These are phyloP conservation scores for Cyrtonyx montezumae DNA, from an alignment of 2,113 vertebrate species.

Conservation along the genomic window DNA sequence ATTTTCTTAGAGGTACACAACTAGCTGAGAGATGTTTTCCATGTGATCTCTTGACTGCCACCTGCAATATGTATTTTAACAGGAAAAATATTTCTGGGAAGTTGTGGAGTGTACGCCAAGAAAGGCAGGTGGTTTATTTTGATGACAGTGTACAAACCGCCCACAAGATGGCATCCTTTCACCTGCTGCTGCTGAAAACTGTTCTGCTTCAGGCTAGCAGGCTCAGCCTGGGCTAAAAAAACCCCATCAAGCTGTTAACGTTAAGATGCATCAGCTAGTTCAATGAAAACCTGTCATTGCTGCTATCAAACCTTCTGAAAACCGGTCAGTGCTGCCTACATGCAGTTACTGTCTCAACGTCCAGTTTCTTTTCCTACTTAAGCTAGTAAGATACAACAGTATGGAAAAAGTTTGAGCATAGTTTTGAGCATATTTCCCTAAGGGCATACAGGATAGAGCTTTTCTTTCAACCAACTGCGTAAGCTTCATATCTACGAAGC, in stretches of 20 bases:
- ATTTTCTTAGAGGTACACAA: background rate
- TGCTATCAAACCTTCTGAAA: background rate
- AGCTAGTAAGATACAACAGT: background rate
- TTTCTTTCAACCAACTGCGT: background rate
- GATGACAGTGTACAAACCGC: background rate
- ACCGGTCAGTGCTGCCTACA: fast-evolving
- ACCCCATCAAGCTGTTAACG: background rate
- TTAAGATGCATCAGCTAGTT: background rate
- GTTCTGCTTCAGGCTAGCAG: background rate
- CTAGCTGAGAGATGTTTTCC: background rate
- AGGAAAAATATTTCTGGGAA: too few species aligned
- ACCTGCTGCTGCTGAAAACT: background rate
- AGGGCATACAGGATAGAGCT: too few species aligned
- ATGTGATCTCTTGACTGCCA: background rate
- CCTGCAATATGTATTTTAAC: background rate
- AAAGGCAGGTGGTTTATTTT: fast-evolving
- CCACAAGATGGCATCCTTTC: constrained; percentile 45
- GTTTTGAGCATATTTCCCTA: background rate
- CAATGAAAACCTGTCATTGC: fast-evolving
- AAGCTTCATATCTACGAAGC: background rate
- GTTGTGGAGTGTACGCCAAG: background rate
- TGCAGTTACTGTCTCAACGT: background rate
- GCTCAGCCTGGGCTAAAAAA: background rate
- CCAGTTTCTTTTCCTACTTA: background rate
- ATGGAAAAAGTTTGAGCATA: background rate